These are phyloP conservation scores for Notodonta ziczac DNA, from an alignment of 2,888 invertebrate species.

Conservation along the genomic window DNA sequence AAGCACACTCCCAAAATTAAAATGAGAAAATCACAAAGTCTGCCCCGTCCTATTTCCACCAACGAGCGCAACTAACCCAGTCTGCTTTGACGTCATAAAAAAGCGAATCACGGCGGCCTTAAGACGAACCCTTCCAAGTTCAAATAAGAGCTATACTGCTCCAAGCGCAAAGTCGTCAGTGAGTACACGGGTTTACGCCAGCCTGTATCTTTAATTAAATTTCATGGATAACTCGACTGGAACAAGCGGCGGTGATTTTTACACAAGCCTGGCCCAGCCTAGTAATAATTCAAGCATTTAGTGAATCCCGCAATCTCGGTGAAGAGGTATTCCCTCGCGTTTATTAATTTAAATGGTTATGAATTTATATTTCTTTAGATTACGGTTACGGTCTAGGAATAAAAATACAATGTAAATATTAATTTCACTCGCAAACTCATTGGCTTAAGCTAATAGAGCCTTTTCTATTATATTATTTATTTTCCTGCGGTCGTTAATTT, in stretches of 20 bases:
- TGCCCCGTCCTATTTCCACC: background rate
- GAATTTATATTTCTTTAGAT: background rate
- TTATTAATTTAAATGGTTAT: conserved; percentile 1
- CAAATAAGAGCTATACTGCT: background rate
- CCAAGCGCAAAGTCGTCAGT: background rate
- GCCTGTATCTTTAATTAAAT: conserved; percentile 21
- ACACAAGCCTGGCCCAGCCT: background rate
- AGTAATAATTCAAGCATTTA: conserved; percentile 8
- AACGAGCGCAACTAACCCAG: background rate
- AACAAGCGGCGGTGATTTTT: conserved; percentile 6
- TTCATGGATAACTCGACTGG: conserved; percentile 7
- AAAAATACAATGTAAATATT: too few species aligned
- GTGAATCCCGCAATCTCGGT: background rate
- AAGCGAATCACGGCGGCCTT: background rate
- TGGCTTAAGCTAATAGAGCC: too few species aligned
- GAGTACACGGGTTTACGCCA: conserved; percentile 1
- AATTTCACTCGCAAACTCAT: too few species aligned
- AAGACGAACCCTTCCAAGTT: background rate
- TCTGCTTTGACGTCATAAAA: background rate
- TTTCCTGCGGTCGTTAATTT: too few species aligned
- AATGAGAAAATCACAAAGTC: background rate
- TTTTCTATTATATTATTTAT: too few species aligned
- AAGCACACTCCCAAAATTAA: too few species aligned
- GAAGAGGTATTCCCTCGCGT: background rate
- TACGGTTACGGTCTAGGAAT: too few species aligned